Evolutionary conservation across 2,113 vertebrate genomes (phyloP).

Genomic region (Haemorhous mexicanus): DNA sequence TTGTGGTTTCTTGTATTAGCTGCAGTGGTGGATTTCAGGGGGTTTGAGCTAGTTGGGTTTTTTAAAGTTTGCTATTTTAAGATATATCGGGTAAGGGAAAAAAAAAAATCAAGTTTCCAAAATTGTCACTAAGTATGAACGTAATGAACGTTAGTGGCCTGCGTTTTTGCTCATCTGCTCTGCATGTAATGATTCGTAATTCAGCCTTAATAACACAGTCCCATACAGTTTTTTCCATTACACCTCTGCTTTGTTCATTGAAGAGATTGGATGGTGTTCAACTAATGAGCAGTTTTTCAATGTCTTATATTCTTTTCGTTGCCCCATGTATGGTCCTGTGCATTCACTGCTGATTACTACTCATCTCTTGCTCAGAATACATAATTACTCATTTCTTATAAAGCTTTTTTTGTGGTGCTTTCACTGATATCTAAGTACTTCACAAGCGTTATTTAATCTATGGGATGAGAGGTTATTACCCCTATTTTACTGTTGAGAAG

Average conservation of each 20-base stretch:
- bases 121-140: neutral
- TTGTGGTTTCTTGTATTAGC: neutral
- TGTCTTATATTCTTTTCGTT: constrained; percentile 15
- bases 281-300: constrained; percentile 43
- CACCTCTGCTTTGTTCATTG: constrained; percentile 31
- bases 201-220: constrained; percentile 20
- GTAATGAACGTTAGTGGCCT: neutral
- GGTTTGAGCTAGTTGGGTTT: neutral
- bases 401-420: constrained; percentile 28
- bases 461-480: neutral
- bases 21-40: neutral
- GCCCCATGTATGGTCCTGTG: neutral
- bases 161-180: neutral
- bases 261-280: constrained; percentile 27
- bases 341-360: constrained; percentile 21
- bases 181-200: neutral
- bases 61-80: neutral
- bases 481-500: neutral
- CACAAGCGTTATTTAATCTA: constrained; percentile 22
- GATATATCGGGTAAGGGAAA: fast-evolving
- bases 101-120: neutral
- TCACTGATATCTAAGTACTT: neutral
- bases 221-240: constrained; percentile 1
- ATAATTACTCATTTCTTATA: constrained; percentile 31
- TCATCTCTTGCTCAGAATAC: constrained; percentile 23